Evolutionary conservation across 2,113 vertebrate genomes (phyloP).

Genomic region (Ochotona curzoniae): DNA sequence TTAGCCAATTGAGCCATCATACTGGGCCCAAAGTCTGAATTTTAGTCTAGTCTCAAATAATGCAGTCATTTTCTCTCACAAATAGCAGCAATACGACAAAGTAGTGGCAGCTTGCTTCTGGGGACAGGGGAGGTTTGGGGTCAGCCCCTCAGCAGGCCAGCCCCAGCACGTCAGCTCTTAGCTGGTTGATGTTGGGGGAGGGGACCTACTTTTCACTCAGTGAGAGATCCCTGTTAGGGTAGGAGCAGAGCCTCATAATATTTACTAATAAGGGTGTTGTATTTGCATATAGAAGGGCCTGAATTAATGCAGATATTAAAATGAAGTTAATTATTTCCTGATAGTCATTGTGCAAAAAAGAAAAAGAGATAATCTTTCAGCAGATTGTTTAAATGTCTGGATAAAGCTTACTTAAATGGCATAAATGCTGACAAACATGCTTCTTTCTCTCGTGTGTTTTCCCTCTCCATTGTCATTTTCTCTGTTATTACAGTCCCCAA

Average conservation of each 20-base stretch:
- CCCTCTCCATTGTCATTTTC: not conserved
- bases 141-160: no score
- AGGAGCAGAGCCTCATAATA: conserved; percentile 66
- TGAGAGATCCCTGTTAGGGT: not conserved
- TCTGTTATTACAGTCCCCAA: not conserved
- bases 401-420: conserved; percentile 39
- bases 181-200: not conserved
- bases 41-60: not conserved
- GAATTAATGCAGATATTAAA: conserved; percentile 33
- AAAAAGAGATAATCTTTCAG: conserved; percentile 43
- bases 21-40: no score
- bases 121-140: no score
- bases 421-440: conserved; percentile 37
- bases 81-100: no score
- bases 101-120: no score
- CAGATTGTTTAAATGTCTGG: conserved; percentile 49
- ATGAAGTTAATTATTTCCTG: conserved; percentile 63
- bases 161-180: not conserved
- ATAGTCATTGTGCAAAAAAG: conserved; percentile 23
- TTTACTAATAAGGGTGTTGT: conserved; percentile 44
- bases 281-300: conserved; percentile 37
- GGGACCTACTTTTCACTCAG: not conserved
- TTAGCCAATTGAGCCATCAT: no score
- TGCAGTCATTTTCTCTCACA: no score
- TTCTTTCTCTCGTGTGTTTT: not conserved